Conservation (phyloP, 2,797 vertebrate species). For the Chiloscyllium punctatum region DNA sequence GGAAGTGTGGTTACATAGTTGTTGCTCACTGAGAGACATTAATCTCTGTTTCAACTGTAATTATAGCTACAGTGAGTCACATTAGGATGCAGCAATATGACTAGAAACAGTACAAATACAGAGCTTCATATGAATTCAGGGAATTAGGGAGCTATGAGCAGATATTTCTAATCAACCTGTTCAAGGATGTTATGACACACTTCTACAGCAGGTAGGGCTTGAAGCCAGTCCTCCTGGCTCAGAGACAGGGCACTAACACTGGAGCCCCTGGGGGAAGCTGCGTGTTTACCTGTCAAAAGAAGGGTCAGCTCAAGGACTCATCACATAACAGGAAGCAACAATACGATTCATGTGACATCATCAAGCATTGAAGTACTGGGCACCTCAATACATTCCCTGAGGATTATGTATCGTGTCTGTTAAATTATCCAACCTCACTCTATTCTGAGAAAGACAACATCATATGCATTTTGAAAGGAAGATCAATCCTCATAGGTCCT, state of each 20-base stretch:
- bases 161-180: no score
- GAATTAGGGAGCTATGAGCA: not conserved
- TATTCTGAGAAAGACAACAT: not conserved
- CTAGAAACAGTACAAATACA: not conserved
- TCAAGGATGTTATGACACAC: no score
- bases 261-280: no score
- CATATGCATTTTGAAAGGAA: not conserved
- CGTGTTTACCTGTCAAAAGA: not conserved
- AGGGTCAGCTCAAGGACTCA: not conserved
- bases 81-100: conserved; percentile 14
- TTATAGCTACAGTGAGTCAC: not conserved
- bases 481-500: not conserved
- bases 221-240: no score
- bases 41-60: not conserved
- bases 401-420: not conserved
- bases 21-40: conserved; percentile 23
- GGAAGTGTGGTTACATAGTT: not conserved
- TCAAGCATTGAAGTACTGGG: not conserved
- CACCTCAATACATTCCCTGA: not conserved
- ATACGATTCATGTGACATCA: not conserved
- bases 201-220: no score
- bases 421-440: not conserved
- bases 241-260: no score
- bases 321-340: not conserved
- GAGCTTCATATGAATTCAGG: not conserved